Base-by-base conservation (phyloP, 2,888 invertebrate species). In the Drosophila kuntzei region DNA sequence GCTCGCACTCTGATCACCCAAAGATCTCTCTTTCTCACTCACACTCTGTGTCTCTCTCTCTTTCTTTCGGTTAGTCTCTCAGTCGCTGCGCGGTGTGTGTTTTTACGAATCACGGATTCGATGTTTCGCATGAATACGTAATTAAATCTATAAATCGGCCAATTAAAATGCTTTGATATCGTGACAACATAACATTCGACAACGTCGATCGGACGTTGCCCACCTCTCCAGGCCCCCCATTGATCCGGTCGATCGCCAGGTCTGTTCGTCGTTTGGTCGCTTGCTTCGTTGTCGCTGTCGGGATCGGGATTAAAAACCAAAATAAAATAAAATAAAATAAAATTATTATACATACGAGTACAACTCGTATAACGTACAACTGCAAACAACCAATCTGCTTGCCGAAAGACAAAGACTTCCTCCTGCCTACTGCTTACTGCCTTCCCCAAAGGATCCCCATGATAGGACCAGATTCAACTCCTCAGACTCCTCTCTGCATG, bases 121-220 rank as follows among this genome's bases (percentile, higher is more conserved):
- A 91, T 92, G 92, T 92, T 92, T 91, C 91, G 91, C 92, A 90
- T 92, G 92, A 91, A 92, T 92, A 92, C 92, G 92, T 92, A 92
- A 92, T 92, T 92, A 92, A 92, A 92, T 92, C 92, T 92, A 92
- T 92, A 92, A 92, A 92, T 92, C 91, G 92, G 91, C 92, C 92
- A 92, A 92, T 92, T 92, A 92, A 92, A 92, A 92, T 92, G 91
- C 91, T 91, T 91, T 91, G 92, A 91, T 91, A 91, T 92, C 92
- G 92, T 92, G 92, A 92, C 92, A 91, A 91, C 91, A 90, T 89
- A 90, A 91, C 92, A 91, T 91, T 91, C 90, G 90, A 90, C 90
- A 90, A 89, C 83, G 89, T 79, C 87, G 79, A 41, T 37, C 44
- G 79, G 37, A 41, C 46, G 55, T 34, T 57, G 29, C 53, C 67